Conservation (phyloP, 35 echinoderm and acorn worm species). For the Heliocidaris tuberculata region DNA sequence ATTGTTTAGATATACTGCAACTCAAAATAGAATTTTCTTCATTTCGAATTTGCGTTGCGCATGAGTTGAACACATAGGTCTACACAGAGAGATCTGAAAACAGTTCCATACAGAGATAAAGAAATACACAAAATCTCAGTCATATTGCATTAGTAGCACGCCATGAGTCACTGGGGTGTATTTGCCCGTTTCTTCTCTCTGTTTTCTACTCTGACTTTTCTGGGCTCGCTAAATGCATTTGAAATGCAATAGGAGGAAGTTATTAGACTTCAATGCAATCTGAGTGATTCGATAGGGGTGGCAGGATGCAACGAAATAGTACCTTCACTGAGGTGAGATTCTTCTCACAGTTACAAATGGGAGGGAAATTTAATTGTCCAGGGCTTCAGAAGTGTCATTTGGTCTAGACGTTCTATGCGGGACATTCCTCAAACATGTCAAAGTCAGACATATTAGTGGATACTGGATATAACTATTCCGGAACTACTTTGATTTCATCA, state of each 20-base stretch:
- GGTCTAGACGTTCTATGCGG: not conserved
- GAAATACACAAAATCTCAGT: not conserved
- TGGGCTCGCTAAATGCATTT: not conserved
- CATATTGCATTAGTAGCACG: not conserved
- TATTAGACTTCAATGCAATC: constrained; percentile 18
- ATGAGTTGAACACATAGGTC: not conserved
- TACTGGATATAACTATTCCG: not conserved
- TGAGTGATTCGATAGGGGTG: not conserved
- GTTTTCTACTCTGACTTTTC: not conserved
- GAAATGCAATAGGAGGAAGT: constrained; percentile 2
- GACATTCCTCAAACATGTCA: not conserved
- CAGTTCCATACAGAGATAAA: not conserved
- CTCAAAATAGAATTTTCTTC: not conserved
- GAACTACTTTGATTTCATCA: not conserved
- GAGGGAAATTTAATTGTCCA: not conserved
- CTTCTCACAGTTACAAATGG: not conserved
- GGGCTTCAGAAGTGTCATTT: not conserved
- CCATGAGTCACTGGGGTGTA: not conserved
- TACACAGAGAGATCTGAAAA: not conserved
- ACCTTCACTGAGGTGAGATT: not conserved
- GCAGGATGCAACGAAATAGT: not conserved
- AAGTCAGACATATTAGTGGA: not conserved
- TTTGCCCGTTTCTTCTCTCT: not conserved
- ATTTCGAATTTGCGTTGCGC: not conserved
- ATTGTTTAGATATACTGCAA: not conserved